Percentiles rank a stretch among this genome's conserved stretches.
phyloP scores from a whole-genome alignment of 2,797 vertebrate species.

The Acanthis flammea region DNA sequence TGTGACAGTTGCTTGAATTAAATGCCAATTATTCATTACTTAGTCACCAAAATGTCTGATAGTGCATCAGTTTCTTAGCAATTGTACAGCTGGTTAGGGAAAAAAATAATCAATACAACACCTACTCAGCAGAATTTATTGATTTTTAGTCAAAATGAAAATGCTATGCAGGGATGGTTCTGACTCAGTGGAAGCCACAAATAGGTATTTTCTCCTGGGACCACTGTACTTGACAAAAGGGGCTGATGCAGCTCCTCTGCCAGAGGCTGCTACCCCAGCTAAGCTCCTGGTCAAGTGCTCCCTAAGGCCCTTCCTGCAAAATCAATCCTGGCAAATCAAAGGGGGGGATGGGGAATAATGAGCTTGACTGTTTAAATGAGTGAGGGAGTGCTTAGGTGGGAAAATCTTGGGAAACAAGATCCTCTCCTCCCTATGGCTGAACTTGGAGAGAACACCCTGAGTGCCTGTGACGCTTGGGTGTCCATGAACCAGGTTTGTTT shows the following conservation, averaged over 20 bases:
- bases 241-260: neutral
- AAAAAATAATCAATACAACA: conserved; percentile 60
- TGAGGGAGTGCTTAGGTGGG: neutral
- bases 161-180: neutral
- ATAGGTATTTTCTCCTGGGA: neutral
- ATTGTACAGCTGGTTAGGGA: conserved; percentile 37
- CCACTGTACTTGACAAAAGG: neutral
- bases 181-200: neutral
- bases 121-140: conserved; percentile 42
- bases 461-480: neutral
- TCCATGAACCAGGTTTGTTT: neutral
- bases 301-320: neutral
- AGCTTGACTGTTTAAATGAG: neutral
- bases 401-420: neutral
- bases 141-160: conserved; percentile 30
- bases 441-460: neutral
- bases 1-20: conserved; percentile 37
- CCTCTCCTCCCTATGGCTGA: neutral
- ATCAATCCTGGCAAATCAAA: neutral
- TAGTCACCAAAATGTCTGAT: conserved; percentile 24
- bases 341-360: fast-evolving
- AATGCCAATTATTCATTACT: conserved; percentile 49
- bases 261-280: neutral
- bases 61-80: conserved; percentile 40
- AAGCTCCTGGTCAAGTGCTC: neutral